Base-by-base conservation (phyloP, 2,113 vertebrate genomes). In the Cavia aperea region DNA sequence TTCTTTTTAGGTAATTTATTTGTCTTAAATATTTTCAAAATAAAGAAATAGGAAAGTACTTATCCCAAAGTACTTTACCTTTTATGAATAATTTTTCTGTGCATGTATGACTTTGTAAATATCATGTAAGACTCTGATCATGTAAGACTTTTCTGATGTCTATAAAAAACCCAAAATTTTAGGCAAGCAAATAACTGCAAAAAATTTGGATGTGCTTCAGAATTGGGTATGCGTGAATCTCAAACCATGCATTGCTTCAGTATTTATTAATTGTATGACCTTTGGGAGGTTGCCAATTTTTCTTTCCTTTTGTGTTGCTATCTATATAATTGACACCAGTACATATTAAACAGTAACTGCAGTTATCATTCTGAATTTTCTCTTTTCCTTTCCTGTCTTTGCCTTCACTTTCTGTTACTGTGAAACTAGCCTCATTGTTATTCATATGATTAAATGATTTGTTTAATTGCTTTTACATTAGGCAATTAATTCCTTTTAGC, bases 401-500 rank as follows among this genome's bases (percentile, higher is more conserved):
- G 65, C 73, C 81, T 95, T 95, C 83, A 54, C 96, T 97, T 97
- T 93, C 62, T 96, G 84, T 96, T 96, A 94, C 66, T 81, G 63
- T 92, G 92, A 96, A 97, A 96, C 75, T 93, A 58, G 92, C 82
- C 36, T 95, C 92, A 86, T 96, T 97, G 94, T 92, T 96, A 96
- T 81, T 95, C 96, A 95, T 96, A 96, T 93, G 91, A 92, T 93
- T 94, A 91, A 94, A 95, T 90, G 79, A 95, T 97, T 97, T 96
- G 94, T 85, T 94, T 90, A 96, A 96, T 95, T 97, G 60, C 85
- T 88, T 97, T 95, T 94, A 94, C 65, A 96, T 95, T 96, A 92
- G 95, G 86, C 92, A 97, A 97, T 97, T 97, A 96, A 90, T 92
- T 60, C 94, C 94, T 96, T 97, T 96, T 94, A 96, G 58, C 89